phyloP scores from a whole-genome alignment of 92 coral and sea anemone genomes.

The Palythoa heliodiscus region DNA sequence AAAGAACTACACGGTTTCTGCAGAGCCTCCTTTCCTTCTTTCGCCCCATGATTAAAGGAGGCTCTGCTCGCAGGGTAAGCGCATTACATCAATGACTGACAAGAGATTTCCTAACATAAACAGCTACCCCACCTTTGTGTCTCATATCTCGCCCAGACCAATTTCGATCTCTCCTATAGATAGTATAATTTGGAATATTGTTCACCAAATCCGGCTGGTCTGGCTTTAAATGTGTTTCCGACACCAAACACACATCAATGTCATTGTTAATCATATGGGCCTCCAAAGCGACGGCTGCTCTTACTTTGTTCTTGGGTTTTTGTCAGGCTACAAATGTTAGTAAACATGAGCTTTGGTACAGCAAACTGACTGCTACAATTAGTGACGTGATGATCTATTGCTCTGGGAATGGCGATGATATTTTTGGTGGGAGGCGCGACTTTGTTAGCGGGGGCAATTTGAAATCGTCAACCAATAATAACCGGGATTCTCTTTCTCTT shows the following conservation, averaged over 20 bases:
- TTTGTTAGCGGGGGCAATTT: neutral
- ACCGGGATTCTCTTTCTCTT: neutral
- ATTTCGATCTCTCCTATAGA: slow-evolving; percentile 44
- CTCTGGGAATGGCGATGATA: neutral
- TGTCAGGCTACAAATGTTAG: slow-evolving; percentile 31
- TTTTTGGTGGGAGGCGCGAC: neutral
- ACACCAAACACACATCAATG: slow-evolving; percentile 36
- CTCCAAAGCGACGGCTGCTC: slow-evolving; percentile 29
- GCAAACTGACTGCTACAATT: slow-evolving; percentile 37
- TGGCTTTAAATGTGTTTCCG: slow-evolving; percentile 47
- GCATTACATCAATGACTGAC: slow-evolving; percentile 9
- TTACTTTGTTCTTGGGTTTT: slow-evolving; percentile 32
- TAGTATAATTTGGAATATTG: slow-evolving; percentile 26
- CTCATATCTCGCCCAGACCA: slow-evolving; percentile 39
- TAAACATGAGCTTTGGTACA: slow-evolving; percentile 33
- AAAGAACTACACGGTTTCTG: too few relatives aligned
- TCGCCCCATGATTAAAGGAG: too few relatives aligned
- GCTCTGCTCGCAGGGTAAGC: too few relatives aligned
- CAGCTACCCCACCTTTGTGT: slow-evolving; percentile 32
- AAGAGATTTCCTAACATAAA: slow-evolving; percentile 11
- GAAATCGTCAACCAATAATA: neutral
- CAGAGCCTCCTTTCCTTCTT: too few relatives aligned
- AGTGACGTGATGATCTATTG: neutral
- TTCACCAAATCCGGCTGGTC: slow-evolving; percentile 25
- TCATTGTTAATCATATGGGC: slow-evolving; percentile 29